Base-by-base conservation (phyloP, 2,113 vertebrate genomes). In the Amia ocellicauda region DNA sequence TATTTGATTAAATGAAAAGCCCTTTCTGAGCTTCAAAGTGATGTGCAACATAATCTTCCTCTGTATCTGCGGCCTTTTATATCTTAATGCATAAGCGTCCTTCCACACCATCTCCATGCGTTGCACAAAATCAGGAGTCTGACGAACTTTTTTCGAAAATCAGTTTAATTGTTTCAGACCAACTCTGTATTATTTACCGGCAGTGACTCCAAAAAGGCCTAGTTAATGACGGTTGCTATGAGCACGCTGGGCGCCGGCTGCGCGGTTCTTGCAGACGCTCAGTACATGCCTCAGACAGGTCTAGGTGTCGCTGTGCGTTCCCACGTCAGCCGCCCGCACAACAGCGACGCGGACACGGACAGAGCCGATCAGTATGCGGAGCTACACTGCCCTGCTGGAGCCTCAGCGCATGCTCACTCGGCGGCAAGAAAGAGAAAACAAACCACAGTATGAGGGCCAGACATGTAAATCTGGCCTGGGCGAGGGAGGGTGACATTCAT, bases 181-280 rank as follows among this genome's bases (percentile, higher is more conserved):
- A n/a, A n/a, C n/a, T n/a, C n/a, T n/a, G n/a, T n/a, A n/a, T n/a
- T 10, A 26, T 23, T 3, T 70, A 71, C 47, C 51, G 66, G 66
- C 61, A 70, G 57, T 64, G 17, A 65, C 50, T 82, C 62, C 63
- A 76, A 57, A 56, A 3, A n/a, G n/a, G 62, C 64, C 70, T 76
- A 72, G 23, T 20, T 63, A 58, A 58, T 75, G 64, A 73, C 73
- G n/a, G 75, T 79, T 85, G 74, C 83, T 78, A 81, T 69, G 73
- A 81, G 55, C 70, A 81, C 60, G 14, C 20, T 23, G 17, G 23
- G 20, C 23, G 23, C 23, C 20, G 10, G 20, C 51, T 53, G 7
- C 51, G 10, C 8, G 20, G 23, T 23, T 53, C 24, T 26, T 53
- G 20, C 23, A 24, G 51, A 26, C 14, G 4, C 20, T 19, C 51